Evolutionary conservation across 2,888 invertebrate genomes (phyloP).

Genomic region (Eledone cirrhosa): DNA sequence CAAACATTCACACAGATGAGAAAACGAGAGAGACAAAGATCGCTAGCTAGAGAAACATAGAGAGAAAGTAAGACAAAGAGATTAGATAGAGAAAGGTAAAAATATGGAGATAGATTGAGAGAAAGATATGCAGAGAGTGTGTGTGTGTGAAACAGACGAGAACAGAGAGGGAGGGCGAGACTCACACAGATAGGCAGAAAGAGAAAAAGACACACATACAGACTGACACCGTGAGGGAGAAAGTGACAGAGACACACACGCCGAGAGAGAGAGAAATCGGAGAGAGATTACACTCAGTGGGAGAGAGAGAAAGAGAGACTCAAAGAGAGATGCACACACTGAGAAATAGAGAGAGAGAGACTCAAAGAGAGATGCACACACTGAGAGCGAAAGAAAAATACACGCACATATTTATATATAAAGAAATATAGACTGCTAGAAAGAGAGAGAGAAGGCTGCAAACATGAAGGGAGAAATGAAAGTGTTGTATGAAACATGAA

Average conservation of each 20-base stretch:
- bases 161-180: background rate
- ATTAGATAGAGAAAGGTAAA: background rate
- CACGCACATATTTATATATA: background rate
- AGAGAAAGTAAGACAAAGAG: background rate
- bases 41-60: too few relatives aligned
- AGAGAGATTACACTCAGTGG: constrained; percentile 10
- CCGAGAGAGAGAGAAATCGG: constrained; percentile 16
- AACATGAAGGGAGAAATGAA: background rate
- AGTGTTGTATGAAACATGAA: background rate
- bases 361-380: constrained; percentile 23
- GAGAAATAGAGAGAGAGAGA: constrained; percentile 24
- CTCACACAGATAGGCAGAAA: background rate
- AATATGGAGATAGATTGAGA: background rate
- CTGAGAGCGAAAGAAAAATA: background rate
- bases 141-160: background rate
- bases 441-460: constrained; percentile 22
- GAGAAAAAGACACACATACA: background rate
- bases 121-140: background rate
- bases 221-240: constrained; percentile 19
- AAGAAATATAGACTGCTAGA: background rate
- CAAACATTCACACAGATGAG: background rate
- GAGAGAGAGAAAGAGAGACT: constrained; percentile 26
- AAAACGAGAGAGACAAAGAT: background rate
- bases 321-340: constrained; percentile 27
- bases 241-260: constrained; percentile 27